phyloP scores from a whole-genome alignment of 2,888 invertebrate species.

The Stramonita haemastoma region DNA sequence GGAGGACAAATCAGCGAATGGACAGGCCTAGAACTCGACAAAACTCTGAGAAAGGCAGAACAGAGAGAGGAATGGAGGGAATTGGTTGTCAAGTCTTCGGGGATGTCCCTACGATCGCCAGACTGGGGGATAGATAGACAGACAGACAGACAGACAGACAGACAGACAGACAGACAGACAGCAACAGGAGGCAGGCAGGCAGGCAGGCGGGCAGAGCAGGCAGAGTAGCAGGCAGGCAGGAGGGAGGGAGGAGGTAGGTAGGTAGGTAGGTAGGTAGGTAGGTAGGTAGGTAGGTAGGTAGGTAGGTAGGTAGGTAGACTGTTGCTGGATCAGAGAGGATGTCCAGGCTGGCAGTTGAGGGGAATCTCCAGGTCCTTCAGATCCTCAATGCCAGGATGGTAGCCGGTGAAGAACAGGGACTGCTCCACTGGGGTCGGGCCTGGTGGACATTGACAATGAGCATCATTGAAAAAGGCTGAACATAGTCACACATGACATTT shows the following conservation, averaged over 20 bases:
- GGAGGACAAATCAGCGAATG: too few species aligned
- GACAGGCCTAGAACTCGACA: too few species aligned
- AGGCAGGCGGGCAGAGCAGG: too few species aligned
- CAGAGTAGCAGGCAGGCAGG: not conserved
- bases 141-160: not conserved
- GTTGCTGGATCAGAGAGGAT: not conserved
- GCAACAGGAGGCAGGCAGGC: too few species aligned
- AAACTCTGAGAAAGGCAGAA: too few species aligned
- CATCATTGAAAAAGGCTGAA: too few species aligned
- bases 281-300: not conserved
- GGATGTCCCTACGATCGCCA: too few species aligned
- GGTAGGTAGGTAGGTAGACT: not conserved
- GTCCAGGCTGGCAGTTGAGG: not conserved
- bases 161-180: too few species aligned
- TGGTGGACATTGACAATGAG: not conserved
- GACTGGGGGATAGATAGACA: too few species aligned
- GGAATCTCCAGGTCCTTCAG: not conserved
- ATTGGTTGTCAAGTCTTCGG: too few species aligned
- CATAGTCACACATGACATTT: too few species aligned
- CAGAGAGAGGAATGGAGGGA: too few species aligned
- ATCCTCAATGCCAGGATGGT: constrained; percentile 4
- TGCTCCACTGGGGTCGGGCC: not conserved
- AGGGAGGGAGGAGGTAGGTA: not conserved
- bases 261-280: not conserved
- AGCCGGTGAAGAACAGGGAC: constrained; percentile 23